These are phyloP conservation scores for Sphaerophoria taeniata DNA, from an alignment of 2,888 invertebrate genomes.

Conservation along the genomic window DNA sequence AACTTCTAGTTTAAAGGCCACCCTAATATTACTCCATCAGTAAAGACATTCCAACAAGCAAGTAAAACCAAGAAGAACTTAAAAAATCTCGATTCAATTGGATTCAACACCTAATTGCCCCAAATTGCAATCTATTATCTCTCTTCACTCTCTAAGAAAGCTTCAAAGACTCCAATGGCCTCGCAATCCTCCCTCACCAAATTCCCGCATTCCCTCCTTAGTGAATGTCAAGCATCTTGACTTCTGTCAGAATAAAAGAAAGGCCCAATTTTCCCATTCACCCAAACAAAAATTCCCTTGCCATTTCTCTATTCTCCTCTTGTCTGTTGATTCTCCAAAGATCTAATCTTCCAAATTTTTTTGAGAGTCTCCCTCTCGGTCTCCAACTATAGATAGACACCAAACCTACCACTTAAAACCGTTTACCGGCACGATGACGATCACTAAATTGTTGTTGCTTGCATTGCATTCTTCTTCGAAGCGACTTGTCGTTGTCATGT, in stretches of 20 bases:
- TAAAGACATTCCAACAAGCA: not conserved
- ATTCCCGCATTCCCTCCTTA: too few relatives aligned
- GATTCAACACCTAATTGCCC: slow-evolving; percentile 27
- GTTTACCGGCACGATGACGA: slow-evolving; percentile 21
- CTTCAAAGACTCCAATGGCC: slow-evolving; percentile 35
- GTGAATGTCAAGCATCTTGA: too few relatives aligned
- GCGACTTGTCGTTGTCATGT: slow-evolving; percentile 18
- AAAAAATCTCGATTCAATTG: not conserved
- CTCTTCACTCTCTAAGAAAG: slow-evolving; percentile 1
- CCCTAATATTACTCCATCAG: too few relatives aligned
- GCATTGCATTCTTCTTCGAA: slow-evolving; percentile 42
- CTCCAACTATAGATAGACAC: slow-evolving; percentile 4
- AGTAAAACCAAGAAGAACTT: not conserved
- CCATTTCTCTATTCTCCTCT: not conserved
- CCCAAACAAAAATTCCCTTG: not conserved
- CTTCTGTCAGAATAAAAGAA: slow-evolving; percentile 4
- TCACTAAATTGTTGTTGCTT: not conserved
- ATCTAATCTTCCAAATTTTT: slow-evolving; percentile 37
- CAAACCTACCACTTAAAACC: not conserved
- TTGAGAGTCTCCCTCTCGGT: slow-evolving; percentile 27
- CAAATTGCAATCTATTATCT: slow-evolving; percentile 52
- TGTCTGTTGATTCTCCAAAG: not conserved
- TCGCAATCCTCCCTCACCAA: too few relatives aligned
- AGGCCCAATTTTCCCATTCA: not conserved
- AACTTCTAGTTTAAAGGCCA: too few relatives aligned